Evolutionary conservation across 2,888 invertebrate genomes (phyloP), one percentile per base, ranked within the genome.

Genomic region (Synergus japonicus): DNA sequence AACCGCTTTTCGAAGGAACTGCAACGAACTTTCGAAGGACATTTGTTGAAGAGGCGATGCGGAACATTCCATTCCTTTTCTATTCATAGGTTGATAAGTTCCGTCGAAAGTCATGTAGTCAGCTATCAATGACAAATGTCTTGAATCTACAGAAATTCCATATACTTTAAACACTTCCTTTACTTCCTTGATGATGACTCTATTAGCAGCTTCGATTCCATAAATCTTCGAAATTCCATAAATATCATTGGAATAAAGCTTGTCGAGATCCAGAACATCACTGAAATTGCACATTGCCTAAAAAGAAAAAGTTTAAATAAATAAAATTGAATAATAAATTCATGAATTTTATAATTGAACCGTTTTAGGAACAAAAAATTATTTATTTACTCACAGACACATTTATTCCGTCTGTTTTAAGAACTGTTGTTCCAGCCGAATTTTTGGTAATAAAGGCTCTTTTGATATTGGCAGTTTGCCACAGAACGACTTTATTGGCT

Each of bases 71-170:
- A 99, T 97, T 10, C 98, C 98, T 87, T 95, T 95, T 41, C 99
- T 94, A 91, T 97, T 99, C 92, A 99, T 95, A 0, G 99, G 97
- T 88, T 96, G 96, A 89, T 97, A 98, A 0, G 94, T 93, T 0
- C 99, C 99, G 88, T 97, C 97, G 87, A 95, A 98, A 0, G 99
- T 99, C 99, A 99, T 99, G 91, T 99, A 99, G 93, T 99, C 99
- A 0, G 99, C 97, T 77, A 99, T 95, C 7, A 99, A 93, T 0
- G 96, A 95, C 88, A 99, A 94, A 94, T 99, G 99, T 41, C 99
- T 94, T 0, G 97, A 96, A 93, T 99, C 98, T 4, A 99, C 98
- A 10, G 95, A 95, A 88, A 99, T 99, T 43, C 99, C 99, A 89
- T 99, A 99, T 0, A 98, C 98, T 86, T 96, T 97, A 92, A 99